Evolutionary conservation across 2,888 invertebrate species (phyloP), one percentile per base, ranked within the genome.

Genomic region (Cerastis leucographa): DNA sequence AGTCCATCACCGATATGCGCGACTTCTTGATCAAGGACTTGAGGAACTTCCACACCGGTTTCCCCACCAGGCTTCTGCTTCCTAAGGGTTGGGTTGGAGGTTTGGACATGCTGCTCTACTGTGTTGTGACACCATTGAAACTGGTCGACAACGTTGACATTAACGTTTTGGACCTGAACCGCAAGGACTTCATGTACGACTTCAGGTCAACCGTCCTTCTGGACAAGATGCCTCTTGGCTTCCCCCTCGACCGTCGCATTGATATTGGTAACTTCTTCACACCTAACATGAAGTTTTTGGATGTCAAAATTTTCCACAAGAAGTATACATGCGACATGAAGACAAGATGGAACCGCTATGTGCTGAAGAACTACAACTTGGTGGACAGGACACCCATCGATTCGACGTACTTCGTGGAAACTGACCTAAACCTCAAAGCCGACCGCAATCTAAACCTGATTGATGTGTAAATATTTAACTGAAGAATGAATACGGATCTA

Each of bases 81-180:
- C 98, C 98, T 62, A 98, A 96, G 89, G 98, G 98, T 90, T 97
- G 93, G 84, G 94, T 95, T 71, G 97, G 97, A 78, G 98, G 98
- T 71, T 95, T 97, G 94, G 97, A 97, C 42, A 97, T 97, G 96
- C 96, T 97, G 89, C 87, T 98, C 65, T 98, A 97, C 94, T 97
- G 97, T 71, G 97, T 97, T 81, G 96, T 98, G 19, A 96, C 96
- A 51, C 97, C 97, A 61, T 93, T 97, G 88, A 96, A 94, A 84
- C 76, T 94, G 68, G 94, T 96, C 0, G 95, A 96, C 62, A 95
- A 95, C 79, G 91, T 94, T 59, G 95, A 96, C 74, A 70, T 93
- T 4, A 88, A 84, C 3, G 87, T 95, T n/a, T 83, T 94, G 49
- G 97, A 97, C 76, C 96, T 94, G 76, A 94, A 94, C 78, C 95